Evolutionary conservation across 2,888 invertebrate genomes (phyloP).

Genomic region (Pandemis corylana): DNA sequence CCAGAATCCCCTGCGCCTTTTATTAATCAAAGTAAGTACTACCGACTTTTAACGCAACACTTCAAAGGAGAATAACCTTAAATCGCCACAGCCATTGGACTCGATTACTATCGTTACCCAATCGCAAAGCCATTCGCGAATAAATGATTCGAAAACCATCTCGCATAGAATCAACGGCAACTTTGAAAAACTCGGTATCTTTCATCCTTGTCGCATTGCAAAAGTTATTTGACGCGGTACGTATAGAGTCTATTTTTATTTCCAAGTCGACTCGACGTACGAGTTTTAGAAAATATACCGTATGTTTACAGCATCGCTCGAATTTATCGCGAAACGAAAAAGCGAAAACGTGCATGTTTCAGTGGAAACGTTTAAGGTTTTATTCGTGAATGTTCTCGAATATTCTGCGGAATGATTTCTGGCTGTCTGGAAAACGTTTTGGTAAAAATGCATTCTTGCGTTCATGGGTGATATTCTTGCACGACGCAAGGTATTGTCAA

Average conservation of each 20-base stretch:
- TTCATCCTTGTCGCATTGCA: neutral
- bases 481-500: neutral
- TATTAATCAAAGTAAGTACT: conserved; percentile 33
- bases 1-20: conserved; percentile 12
- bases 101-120: conserved; percentile 31
- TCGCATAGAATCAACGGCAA: conserved; percentile 8
- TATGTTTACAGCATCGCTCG: conserved; percentile 20
- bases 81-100: conserved; percentile 26
- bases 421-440: neutral
- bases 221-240: neutral
- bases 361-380: conserved; percentile 12
- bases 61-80: conserved; percentile 40
- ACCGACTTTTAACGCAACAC: conserved; percentile 36
- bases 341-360: conserved; percentile 22
- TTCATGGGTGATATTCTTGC: neutral
- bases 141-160: conserved; percentile 35
- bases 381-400: conserved; percentile 1
- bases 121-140: conserved; percentile 21
- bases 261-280: neutral
- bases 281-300: neutral
- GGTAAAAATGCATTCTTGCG: neutral
- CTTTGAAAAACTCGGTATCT: conserved; percentile 5
- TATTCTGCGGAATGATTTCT: neutral
- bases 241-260: neutral
- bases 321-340: conserved; percentile 31